These are phyloP conservation scores for Moxostoma hubbsi DNA, from an alignment of 2,797 vertebrate species.

Conservation along the genomic window DNA sequence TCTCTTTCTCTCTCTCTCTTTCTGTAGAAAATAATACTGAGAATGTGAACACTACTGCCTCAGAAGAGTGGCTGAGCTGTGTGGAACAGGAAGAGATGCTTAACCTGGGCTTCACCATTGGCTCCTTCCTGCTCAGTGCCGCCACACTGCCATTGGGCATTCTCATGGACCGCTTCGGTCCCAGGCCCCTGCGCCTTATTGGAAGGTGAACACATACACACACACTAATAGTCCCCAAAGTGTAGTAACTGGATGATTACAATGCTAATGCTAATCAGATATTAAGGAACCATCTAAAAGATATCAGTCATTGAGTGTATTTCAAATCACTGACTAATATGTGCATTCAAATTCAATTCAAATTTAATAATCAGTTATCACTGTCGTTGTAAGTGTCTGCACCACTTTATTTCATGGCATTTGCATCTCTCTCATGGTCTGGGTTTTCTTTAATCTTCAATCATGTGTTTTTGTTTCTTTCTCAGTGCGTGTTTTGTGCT, in stretches of 20 bases:
- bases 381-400: no score
- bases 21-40: constrained; percentile 68
- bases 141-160: constrained; percentile 86
- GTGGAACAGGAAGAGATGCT: constrained; percentile 89
- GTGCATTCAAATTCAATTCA: neutral
- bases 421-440: neutral
- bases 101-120: constrained; percentile 90
- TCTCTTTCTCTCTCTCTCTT: constrained; percentile 6
- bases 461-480: constrained; percentile 38
- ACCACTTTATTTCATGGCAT: neutral
- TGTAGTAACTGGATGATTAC: neutral
- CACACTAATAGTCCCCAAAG: neutral
- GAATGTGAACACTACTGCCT: constrained; percentile 48
- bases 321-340: neutral
- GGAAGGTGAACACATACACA: constrained; percentile 79
- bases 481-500: constrained; percentile 82
- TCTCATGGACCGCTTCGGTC: constrained; percentile 84
- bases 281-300: neutral
- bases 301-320: neutral
- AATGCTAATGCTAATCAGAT: neutral
- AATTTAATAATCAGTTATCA: neutral
- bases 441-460: neutral
- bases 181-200: constrained; percentile 84
- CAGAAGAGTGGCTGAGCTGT: constrained; percentile 74
- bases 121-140: constrained; percentile 89